Evolutionary conservation across 2,113 vertebrate species (phyloP), one percentile per base, ranked within the genome.

Genomic region (Misgurnus anguillicaudatus): DNA sequence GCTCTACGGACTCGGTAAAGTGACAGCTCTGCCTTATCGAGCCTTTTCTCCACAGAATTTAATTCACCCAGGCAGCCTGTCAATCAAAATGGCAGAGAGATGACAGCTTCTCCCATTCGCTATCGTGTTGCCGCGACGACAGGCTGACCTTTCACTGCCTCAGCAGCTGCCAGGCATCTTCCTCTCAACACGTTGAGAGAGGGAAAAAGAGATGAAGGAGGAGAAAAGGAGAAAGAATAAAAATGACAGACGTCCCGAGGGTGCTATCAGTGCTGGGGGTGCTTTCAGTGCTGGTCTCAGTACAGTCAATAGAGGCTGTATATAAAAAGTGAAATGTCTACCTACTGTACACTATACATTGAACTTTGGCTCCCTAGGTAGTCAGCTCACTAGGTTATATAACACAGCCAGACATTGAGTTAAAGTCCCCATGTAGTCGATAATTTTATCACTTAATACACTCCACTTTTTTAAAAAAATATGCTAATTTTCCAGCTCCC

Each of bases 31-130:
- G 85, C 85, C 87, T 82, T 41, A 85, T 90, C 85, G 86, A 83
- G 83, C 87, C 85, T 82, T 83, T 58, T 74, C 87, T 87, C 80
- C 53, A 45, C 79, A 51, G 82, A 87, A 81, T 79, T 73, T 7
- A 79, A 80, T 82, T 80, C 80, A 86, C 87, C 81, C 80, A 57
- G 75, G 77, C 87, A 84, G 80, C 78, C 86, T 87, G 86, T 88
- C 92, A 92, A 84, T 91, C 90, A 82, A 81, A 83, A 78, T 86
- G 88, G 85, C 48, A 41, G 80, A 81, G 80, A 82, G 78, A 83
- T 91, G 93, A 94, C 93, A 93, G 91, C 90, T 90, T 86, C 90
- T 90, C 89, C 81, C 86, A 88, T 91, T 89, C 87, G 88, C 87
- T 91, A 89, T 90, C 90, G 87, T 89, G 74, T 85, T 90, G 76